These are phyloP conservation scores for Idris sp. DNA, from an alignment of 1,140 invertebrate genomes.

Conservation along the genomic window DNA sequence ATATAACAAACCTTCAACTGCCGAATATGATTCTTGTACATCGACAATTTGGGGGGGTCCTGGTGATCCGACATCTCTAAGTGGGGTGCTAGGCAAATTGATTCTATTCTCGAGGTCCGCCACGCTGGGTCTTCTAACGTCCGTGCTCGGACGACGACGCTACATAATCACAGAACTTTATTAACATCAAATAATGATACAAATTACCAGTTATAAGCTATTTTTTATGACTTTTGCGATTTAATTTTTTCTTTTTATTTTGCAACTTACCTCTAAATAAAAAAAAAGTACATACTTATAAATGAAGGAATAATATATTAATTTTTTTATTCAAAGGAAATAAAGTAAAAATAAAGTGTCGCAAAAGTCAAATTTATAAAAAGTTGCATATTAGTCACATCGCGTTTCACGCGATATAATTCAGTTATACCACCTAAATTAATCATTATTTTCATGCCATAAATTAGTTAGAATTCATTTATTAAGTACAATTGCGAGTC, in stretches of 20 bases:
- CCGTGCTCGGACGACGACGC: conserved; percentile 90
- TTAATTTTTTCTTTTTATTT: conserved; percentile 1
- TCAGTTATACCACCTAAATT: conserved; percentile 48
- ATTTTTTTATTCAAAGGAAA: neutral
- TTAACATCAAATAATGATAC: conserved; percentile 1
- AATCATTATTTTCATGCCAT: conserved; percentile 52
- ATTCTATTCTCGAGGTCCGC: conserved; percentile 93
- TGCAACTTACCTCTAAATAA: conserved; percentile 43
- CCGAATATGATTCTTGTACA: conserved; percentile 92
- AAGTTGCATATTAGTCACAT: conserved; percentile 55
- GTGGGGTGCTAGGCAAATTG: conserved; percentile 93
- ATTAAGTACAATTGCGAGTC: conserved; percentile 52
- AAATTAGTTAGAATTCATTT: conserved; percentile 47
- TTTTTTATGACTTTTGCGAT: conserved; percentile 57
- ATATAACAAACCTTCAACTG: conserved; percentile 91
- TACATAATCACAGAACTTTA: conserved; percentile 74
- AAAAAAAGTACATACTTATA: conserved; percentile 72
- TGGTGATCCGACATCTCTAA: conserved; percentile 85
- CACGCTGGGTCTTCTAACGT: conserved; percentile 90
- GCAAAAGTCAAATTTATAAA: conserved; percentile 48
- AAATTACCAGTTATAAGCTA: conserved; percentile 38
- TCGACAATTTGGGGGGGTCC: conserved; percentile 93
- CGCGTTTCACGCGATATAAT: conserved; percentile 34
- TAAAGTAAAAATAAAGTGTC: conserved; percentile 8
- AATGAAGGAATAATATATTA: conserved; percentile 13